Conservation (phyloP, 1,140 invertebrate species). For the Hyles euphorbiae region DNA sequence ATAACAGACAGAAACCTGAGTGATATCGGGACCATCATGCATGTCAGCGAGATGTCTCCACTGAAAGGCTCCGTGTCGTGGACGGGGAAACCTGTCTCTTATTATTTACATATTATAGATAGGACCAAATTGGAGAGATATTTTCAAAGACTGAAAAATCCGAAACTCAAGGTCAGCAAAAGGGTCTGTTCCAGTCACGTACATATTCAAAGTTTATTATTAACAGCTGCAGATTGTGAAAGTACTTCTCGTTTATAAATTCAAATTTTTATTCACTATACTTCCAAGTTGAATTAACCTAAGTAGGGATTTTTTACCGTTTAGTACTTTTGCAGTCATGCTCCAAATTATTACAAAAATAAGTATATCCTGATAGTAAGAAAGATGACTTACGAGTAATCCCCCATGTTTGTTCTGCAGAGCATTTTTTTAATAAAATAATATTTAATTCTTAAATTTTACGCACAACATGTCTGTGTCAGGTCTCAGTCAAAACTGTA, state of each 20-base stretch:
- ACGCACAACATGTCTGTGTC: too few relatives aligned
- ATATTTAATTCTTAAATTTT: too few relatives aligned
- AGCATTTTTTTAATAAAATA: too few relatives aligned
- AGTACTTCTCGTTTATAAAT: conserved; percentile 3
- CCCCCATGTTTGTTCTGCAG: too few relatives aligned
- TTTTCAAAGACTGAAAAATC: conserved; percentile 93
- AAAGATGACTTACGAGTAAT: too few relatives aligned
- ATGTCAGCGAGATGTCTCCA: conserved; percentile 96
- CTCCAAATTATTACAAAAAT: too few relatives aligned
- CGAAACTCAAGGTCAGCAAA: conserved; percentile 84
- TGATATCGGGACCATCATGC: conserved; percentile 99
- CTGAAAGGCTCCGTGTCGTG: conserved; percentile 97
- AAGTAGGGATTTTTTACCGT: background rate
- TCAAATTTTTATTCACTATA: background rate
- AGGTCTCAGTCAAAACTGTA: too few relatives aligned
- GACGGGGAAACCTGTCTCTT: conserved; percentile 98
- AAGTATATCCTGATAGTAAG: too few relatives aligned
- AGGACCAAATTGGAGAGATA: conserved; percentile 96
- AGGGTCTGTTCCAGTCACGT: conserved; percentile 72
- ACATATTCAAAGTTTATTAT: conserved; percentile 35
- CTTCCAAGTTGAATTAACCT: too few relatives aligned
- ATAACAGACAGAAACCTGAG: conserved; percentile 91
- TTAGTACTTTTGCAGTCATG: conserved; percentile 11
- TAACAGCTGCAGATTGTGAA: conserved; percentile 6
- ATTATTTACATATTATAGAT: conserved; percentile 98